Base-by-base conservation (phyloP, 35 echinoderm and acorn worm genomes). In the Apostichopus californicus region DNA sequence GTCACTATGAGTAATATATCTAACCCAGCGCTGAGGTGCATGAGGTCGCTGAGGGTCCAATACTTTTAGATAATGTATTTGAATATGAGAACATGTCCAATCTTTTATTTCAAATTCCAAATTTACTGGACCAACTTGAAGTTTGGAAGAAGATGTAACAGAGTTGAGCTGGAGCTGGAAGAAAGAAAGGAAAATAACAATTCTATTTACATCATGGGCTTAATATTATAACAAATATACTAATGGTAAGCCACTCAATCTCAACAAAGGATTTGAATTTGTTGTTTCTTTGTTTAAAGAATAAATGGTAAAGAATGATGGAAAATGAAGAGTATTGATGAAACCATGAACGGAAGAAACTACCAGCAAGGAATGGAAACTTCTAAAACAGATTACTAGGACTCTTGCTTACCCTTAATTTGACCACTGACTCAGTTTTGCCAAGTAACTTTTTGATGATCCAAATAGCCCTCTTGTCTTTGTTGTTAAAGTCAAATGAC, bases 81-180 rank as follows among this genome's bases (percentile, higher is more conserved):
- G 92, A 72, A 98, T 86, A n/a, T 95, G 92, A 9, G 96, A 98
- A 55, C 88, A 80, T 18, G 92, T 92, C 85, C 77, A 95, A 84
- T 95, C 92, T 77, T 93, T 93, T 78, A 98, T 89, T 94, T 98
- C 96, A 98, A 98, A 98, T 26, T 98, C 94, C 20, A 98, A 11
- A 81, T 91, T 98, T 23, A 92, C 78, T 57, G 96, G 96, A 46
- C 96, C 96, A 5, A 98, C 68, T 71, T 96, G 93, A 79, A 92
- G 84, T 55, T 89, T 82, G 20, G 93, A 81, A 9, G 77, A 81
- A 78, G 90, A 78, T 56, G 73, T 79, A 9, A 79, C 9, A 20
- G 54, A 55, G 22, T 8, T 79, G 5, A 91, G 54, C 14, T 79
- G 78, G 13, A 91, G 28, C 73, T 79, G 28, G 60, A 25, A 46